Percentiles rank a stretch among this genome's conserved stretches.
phyloP scores from a whole-genome alignment of 2,797 vertebrate genomes.

The Chaenodraco wilsoni region DNA sequence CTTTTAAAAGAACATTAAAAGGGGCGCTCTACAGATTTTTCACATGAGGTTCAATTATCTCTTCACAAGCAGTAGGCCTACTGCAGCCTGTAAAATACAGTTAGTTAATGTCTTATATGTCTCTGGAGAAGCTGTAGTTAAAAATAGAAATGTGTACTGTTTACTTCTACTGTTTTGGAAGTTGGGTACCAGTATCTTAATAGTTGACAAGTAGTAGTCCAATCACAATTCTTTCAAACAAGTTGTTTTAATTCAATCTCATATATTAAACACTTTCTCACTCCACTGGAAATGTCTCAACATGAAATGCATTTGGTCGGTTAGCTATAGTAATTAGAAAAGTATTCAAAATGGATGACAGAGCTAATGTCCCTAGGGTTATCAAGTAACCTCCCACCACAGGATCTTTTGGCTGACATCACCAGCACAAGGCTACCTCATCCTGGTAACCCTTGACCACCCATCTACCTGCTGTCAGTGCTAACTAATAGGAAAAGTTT shows the following conservation, averaged over 20 bases:
- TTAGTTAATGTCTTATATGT: neutral
- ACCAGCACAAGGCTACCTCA: neutral
- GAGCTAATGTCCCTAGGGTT: neutral
- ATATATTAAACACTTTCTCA: neutral
- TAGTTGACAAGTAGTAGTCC: neutral
- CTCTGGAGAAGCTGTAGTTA: neutral
- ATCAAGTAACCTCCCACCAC: slow-evolving; percentile 13
- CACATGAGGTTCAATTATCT: neutral
- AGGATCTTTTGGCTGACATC: slow-evolving; percentile 28
- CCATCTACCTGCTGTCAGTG: slow-evolving; percentile 20
- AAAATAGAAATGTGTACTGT: neutral
- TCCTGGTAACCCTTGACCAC: slow-evolving; percentile 10
- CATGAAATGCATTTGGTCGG: neutral
- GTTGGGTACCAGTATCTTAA: neutral
- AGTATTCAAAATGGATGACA: neutral
- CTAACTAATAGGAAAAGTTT: slow-evolving; percentile 12
- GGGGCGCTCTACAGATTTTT: neutral
- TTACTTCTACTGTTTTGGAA: too few relatives aligned
- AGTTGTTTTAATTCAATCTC: neutral
- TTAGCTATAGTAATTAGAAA: neutral
- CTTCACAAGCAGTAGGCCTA: neutral
- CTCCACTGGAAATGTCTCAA: neutral
- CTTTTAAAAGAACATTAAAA: neutral
- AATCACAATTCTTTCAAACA: neutral
- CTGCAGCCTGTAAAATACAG: neutral